Conservation (phyloP, 2,888 invertebrate species). For the Dynastes maya region DNA sequence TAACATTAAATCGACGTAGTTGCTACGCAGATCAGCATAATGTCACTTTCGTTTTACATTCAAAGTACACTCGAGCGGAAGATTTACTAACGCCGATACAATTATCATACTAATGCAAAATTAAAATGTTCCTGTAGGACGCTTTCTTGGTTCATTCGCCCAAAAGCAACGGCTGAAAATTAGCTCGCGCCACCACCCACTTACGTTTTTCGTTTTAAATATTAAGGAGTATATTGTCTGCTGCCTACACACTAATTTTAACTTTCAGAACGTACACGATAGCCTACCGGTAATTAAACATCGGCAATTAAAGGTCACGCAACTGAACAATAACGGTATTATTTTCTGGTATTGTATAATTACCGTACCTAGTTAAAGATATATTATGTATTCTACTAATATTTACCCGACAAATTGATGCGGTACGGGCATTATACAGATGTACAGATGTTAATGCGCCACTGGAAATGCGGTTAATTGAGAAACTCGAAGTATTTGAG, state of each 20-base stretch:
- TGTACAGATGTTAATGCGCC: too few relatives aligned
- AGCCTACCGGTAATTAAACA: neutral
- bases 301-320: neutral
- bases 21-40: slow-evolving; percentile 22
- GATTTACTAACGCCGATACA: slow-evolving; percentile 5
- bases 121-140: slow-evolving; percentile 1
- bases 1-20: neutral
- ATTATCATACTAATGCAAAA: slow-evolving; percentile 28
- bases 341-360: too few relatives aligned
- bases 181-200: neutral
- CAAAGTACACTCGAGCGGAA: slow-evolving; percentile 13
- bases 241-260: neutral
- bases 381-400: too few relatives aligned
- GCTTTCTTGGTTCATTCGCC: neutral
- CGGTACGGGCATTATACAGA: too few relatives aligned
- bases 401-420: too few relatives aligned
- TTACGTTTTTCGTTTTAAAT: neutral
- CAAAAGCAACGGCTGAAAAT: neutral
- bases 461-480: too few relatives aligned
- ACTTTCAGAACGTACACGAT: neutral
- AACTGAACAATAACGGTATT: neutral
- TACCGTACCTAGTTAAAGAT: too few relatives aligned
- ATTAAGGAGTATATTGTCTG: neutral
- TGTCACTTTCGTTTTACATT: slow-evolving; percentile 25
- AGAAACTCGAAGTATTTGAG: too few relatives aligned